Evolutionary conservation across 2,113 vertebrate genomes (phyloP).

Genomic region (Marmota monax): DNA sequence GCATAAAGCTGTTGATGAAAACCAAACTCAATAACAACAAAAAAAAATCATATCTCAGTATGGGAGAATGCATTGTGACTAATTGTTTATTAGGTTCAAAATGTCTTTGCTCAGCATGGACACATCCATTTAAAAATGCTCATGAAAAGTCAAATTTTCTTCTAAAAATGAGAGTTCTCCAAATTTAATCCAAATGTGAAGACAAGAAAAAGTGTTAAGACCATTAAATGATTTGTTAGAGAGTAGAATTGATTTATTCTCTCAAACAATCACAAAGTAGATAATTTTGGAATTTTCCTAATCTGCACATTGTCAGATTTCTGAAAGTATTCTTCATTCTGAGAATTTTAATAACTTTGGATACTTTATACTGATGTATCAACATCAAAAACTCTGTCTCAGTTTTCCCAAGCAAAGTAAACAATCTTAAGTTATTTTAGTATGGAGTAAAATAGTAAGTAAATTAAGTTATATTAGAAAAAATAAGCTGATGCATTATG

Average conservation of each 20-base stretch:
- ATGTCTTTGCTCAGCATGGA: background rate
- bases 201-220: background rate
- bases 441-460: conserved; percentile 14
- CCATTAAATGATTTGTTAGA: background rate
- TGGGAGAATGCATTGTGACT: background rate
- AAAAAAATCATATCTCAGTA: background rate
- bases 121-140: conserved; percentile 19
- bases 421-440: conserved; percentile 35
- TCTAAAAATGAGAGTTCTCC: conserved; percentile 17
- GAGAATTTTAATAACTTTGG: background rate
- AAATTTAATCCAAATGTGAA: background rate
- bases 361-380: background rate
- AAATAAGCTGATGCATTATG: background rate
- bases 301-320: conserved; percentile 6
- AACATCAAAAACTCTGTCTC: conserved; percentile 36
- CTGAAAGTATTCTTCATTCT: conserved; percentile 11
- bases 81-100: conserved; percentile 48
- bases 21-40: conserved; percentile 7
- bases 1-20: conserved; percentile 24
- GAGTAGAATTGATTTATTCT: background rate
- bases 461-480: conserved; percentile 3
- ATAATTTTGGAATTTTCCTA: conserved; percentile 15
- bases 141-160: background rate
- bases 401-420: conserved; percentile 54
- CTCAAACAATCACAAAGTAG: background rate